Conservation (phyloP, 2,797 vertebrate species). For the Oryzias sinensis region DNA sequence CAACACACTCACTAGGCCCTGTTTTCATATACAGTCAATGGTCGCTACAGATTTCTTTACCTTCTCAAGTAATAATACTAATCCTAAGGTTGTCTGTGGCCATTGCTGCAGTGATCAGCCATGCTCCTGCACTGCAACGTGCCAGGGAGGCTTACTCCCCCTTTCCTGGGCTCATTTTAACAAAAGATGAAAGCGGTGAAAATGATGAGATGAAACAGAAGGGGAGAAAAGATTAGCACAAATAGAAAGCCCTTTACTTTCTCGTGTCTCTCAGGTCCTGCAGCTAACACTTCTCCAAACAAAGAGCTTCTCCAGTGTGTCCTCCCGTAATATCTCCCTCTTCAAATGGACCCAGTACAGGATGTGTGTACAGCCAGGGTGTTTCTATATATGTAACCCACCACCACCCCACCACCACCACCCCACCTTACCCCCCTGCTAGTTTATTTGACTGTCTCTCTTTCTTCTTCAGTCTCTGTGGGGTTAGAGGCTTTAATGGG, state of each 20-base stretch:
- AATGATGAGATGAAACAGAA: slow-evolving; percentile 30
- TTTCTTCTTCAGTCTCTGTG: slow-evolving; percentile 28
- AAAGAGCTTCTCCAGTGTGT: slow-evolving; percentile 51
- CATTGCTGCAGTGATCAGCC: slow-evolving; percentile 56
- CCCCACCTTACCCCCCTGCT: background rate
- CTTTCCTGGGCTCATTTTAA: slow-evolving; percentile 49
- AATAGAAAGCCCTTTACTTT: slow-evolving; percentile 36
- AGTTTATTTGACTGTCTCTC: slow-evolving; percentile 18
- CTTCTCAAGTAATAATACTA: slow-evolving; percentile 25
- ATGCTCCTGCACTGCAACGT: slow-evolving; percentile 44
- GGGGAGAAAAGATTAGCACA: slow-evolving; percentile 45
- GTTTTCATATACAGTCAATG: too few species aligned
- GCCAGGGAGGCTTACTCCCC: slow-evolving; percentile 21
- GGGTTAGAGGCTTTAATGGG: slow-evolving; percentile 49
- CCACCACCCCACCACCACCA: too few species aligned
- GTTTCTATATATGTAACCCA: background rate
- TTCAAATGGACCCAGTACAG: slow-evolving; percentile 31
- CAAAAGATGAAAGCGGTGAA: slow-evolving; percentile 31
- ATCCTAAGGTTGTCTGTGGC: slow-evolving; percentile 45
- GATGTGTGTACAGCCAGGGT: slow-evolving; percentile 6
- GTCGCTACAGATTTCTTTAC: slow-evolving; percentile 3
- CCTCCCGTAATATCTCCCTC: slow-evolving; percentile 40
- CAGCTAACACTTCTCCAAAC: slow-evolving; percentile 57
- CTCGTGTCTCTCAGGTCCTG: slow-evolving; percentile 41
- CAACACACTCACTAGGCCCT: too few species aligned